These are phyloP conservation scores for Neuroscelio doddi DNA, from an alignment of 2,888 invertebrate species.

Conservation along the genomic window DNA sequence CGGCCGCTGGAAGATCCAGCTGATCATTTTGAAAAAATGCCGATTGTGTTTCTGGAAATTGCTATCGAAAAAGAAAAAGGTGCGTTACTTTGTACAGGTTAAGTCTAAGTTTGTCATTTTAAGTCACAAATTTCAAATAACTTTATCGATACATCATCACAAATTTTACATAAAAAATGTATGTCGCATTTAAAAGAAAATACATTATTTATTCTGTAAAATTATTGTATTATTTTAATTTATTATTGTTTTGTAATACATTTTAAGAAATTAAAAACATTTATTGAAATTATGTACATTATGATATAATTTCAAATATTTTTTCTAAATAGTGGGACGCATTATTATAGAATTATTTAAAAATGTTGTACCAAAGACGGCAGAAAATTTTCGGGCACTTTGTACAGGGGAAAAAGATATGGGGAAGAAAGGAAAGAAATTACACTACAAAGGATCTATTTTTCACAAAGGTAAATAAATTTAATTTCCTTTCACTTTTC, in stretches of 20 bases:
- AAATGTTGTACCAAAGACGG: slow-evolving; percentile 88
- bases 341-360: slow-evolving; percentile 89
- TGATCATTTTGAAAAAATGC: slow-evolving; percentile 70
- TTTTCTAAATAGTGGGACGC: slow-evolving; percentile 79
- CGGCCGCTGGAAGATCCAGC: slow-evolving; percentile 9
- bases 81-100: slow-evolving; percentile 62
- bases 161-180: too few relatives aligned
- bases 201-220: too few relatives aligned
- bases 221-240: too few relatives aligned
- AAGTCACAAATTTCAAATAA: too few relatives aligned
- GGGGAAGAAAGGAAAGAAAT: slow-evolving; percentile 79
- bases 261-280: too few relatives aligned
- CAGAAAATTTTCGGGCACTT: slow-evolving; percentile 91
- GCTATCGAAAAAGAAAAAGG: slow-evolving; percentile 80
- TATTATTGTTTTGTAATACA: too few relatives aligned
- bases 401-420: slow-evolving; percentile 93
- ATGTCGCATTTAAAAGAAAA: slow-evolving; percentile 5
- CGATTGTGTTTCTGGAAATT: slow-evolving; percentile 82
- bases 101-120: too few relatives aligned
- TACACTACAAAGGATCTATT: slow-evolving; percentile 87
- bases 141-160: too few relatives aligned
- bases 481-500: too few relatives aligned
- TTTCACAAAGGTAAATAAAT: slow-evolving; percentile 91
- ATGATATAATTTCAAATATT: slow-evolving; percentile 18
- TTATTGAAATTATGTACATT: not conserved